Evolutionary conservation across 2,113 vertebrate genomes (phyloP), one percentile per base, ranked within the genome.

Genomic region (Tympanuchus pallidicinctus): DNA sequence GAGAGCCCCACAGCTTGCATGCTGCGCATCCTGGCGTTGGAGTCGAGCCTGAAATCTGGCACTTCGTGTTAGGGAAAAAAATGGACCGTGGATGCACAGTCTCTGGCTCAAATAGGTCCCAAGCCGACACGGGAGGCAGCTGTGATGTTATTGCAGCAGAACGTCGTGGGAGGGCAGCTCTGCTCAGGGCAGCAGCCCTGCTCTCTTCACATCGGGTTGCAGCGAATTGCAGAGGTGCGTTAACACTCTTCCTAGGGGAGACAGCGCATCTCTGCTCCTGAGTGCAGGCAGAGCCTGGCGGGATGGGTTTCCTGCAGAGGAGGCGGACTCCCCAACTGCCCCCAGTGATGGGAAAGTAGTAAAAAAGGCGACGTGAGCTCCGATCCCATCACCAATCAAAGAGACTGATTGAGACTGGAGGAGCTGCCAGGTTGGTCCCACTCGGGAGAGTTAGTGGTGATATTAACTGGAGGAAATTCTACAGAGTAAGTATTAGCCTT

Each of bases 381-480:
- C 28, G 84, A 60, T 40, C 57, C 42, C 75, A 5, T 25, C 73
- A 13, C n/a, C 20, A 14, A 32, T 9, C 72, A 17, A 32, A 38
- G 25, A 48, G 47, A 20, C 78, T 25, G 86, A 45, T 28, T 57
- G 24, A 69, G 78, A 27, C 21, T 6, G 4, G 43, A 69, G 85
- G 87, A 81, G 83, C 59, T 34, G 75, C 45, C 75, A 43, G 48
- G 73, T 54, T 65, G 71, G 72, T 86, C 50, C 82, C 66, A 32
- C 81, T 56, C 13, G 0, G 34, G 83, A 78, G 91, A 92, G 69
- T 48, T 42, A 36, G 72, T 10, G 38, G 13, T 64, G 76, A 63
- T 71, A 81, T 95, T 92, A 97, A 94, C 75, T 47, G 47, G 40
- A 86, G 95, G 71, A 96, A 92, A 93, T 86, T 81, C 71, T 89